Evolutionary conservation across 2,797 vertebrate species (phyloP), one percentile per base, ranked within the genome.

Genomic region (Leptodactylus fallax): DNA sequence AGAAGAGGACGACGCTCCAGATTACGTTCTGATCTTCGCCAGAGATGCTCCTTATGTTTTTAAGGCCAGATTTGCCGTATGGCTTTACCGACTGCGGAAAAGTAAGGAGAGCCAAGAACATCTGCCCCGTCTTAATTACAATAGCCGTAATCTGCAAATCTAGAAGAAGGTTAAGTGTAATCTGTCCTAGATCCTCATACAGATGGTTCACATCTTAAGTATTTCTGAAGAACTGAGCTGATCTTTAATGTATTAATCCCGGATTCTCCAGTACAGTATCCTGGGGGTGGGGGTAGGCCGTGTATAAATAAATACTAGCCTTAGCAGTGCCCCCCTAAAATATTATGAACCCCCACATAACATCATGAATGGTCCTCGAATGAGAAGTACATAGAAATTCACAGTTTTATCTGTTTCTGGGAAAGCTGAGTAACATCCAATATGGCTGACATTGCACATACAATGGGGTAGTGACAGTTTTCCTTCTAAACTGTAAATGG

Each of bases 151-250:
- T 96, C 95, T 94, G 91, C 92, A 92, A 90, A 92, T 89, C 92
- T 92, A 93, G 94, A 96, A 95, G 91, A 93, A 93, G 93, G 92
- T 93, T 94, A 94, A 93, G 83, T 93, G 94, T 97, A 96, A 96
- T 97, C 96, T 95, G 93, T 94, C 93, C 93, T 94, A 94, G 94
- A 96, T 96, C 95, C 94, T 94, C 94, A 93, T 95, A 91, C 96
- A 97, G 95, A 96, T 96, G 96, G 94, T 96, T 96, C 92, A 83
- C 94, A 95, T 94, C 95, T 96, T 96, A 96, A 96, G 94, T 94
- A 95, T 94, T 88, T 93, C 93, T 95, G 95, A 95, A 94, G 93
- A 96, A 93, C 95, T 95, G 90, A 95, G 94, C 92, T 90, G 92
- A 95, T 94, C 94, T 93, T 93, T 92, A 94, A 94, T 94, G 92